Percentiles rank a stretch among this genome's conserved stretches.
These are phyloP conservation scores for Diadophis punctatus DNA, from an alignment of 2,113 vertebrate species.

Conservation along the genomic window DNA sequence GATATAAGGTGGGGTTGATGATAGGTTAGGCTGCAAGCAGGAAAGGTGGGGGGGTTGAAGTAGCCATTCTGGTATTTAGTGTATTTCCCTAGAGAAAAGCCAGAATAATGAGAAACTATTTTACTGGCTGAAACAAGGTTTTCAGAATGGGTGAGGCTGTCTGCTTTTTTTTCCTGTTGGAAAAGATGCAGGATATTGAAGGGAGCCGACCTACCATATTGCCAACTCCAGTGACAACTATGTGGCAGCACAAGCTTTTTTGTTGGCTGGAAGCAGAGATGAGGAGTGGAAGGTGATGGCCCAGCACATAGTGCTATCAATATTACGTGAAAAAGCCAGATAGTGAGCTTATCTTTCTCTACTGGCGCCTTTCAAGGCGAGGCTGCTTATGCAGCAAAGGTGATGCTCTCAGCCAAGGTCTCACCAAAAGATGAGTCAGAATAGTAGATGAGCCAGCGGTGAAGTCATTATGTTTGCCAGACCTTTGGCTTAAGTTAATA, in stretches of 20 bases:
- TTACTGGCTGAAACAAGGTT: not conserved
- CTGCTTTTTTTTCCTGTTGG: not conserved
- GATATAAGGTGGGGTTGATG: not conserved
- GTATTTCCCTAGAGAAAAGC: slow-evolving; percentile 16
- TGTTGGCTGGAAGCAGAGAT: not conserved
- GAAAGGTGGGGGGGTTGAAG: not conserved
- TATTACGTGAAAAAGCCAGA: not conserved
- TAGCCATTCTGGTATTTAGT: not conserved
- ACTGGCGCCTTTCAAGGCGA: not conserved
- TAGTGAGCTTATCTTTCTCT: not conserved
- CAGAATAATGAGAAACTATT: not conserved
- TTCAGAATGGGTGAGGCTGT: not conserved
- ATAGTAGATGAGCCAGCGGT: not conserved
- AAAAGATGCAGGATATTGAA: not conserved
- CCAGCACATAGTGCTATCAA: not conserved
- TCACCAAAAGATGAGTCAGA: not conserved
- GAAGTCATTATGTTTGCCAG: rapidly evolving
- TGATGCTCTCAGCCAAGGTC: not conserved
- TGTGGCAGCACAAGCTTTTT: not conserved
- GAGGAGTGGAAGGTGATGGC: not conserved
- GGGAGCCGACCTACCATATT: not conserved
- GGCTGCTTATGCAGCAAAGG: not conserved
- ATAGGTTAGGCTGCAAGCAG: not conserved
- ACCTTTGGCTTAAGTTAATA: not conserved
- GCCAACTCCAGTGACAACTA: slow-evolving; percentile 1